These are phyloP conservation scores for Horisme vitalbata DNA, from an alignment of 2,888 invertebrate genomes.

Conservation along the genomic window DNA sequence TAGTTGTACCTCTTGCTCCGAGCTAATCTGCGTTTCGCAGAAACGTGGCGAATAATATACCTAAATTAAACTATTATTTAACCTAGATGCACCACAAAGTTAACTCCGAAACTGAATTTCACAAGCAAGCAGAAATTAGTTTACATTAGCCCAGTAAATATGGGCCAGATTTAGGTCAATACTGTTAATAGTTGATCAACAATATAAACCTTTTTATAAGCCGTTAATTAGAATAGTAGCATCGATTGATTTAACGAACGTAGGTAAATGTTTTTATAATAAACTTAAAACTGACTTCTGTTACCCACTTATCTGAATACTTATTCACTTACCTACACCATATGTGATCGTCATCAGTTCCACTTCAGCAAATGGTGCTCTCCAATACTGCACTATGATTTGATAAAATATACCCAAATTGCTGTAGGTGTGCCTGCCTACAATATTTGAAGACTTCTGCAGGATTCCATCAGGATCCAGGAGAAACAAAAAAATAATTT, in stretches of 20 bases:
- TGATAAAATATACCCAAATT: no score
- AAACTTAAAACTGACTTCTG: background rate
- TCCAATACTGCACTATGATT: no score
- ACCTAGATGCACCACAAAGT: slow-evolving; percentile 36
- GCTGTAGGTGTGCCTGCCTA: no score
- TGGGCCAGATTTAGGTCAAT: background rate
- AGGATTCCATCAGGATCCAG: no score
- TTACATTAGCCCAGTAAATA: slow-evolving; percentile 29
- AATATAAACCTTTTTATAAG: background rate
- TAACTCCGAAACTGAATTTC: slow-evolving; percentile 42
- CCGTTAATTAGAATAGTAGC: background rate
- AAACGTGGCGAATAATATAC: slow-evolving; percentile 14
- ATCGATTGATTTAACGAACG: background rate
- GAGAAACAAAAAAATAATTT: no score
- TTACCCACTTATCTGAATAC: no score
- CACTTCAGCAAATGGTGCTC: no score
- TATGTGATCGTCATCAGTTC: no score
- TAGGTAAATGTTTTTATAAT: background rate
- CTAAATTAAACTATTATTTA: slow-evolving; percentile 40
- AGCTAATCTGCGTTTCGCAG: background rate
- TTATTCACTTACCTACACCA: no score
- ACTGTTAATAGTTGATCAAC: background rate
- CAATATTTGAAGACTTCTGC: no score
- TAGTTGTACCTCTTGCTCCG: no score
- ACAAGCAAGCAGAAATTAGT: slow-evolving; percentile 41